phyloP scores from a whole-genome alignment of 2,797 vertebrate species.

The Bradypus variegatus region DNA sequence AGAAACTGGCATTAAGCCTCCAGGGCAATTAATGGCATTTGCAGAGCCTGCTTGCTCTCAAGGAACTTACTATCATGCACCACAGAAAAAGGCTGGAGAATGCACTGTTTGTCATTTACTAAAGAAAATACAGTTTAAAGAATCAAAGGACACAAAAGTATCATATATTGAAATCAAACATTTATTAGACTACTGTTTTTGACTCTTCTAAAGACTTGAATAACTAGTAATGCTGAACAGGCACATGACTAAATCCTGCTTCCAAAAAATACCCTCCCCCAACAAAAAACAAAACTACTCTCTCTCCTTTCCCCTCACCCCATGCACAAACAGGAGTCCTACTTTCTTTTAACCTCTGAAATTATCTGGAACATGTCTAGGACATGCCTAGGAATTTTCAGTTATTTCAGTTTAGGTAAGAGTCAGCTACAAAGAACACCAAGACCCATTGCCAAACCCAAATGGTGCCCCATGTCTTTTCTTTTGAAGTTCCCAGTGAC shows the following conservation, averaged over 20 bases:
- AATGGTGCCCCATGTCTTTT: not conserved
- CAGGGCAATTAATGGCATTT: not conserved
- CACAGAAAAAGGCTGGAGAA: not conserved
- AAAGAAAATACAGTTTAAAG: not conserved
- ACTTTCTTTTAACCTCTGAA: not conserved
- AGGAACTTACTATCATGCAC: slow-evolving; percentile 36
- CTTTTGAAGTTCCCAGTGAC: not conserved
- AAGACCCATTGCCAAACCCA: not conserved
- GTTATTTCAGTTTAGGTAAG: not conserved
- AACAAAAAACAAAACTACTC: not conserved
- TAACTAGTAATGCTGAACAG: not conserved
- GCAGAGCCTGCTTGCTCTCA: slow-evolving; percentile 40
- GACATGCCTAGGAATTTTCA: not conserved
- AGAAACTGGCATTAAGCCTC: slow-evolving; percentile 2
- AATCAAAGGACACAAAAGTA: slow-evolving; percentile 15
- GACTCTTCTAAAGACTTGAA: not conserved
- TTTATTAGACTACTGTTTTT: not conserved
- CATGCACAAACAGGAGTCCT: not conserved
- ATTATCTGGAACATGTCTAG: not conserved
- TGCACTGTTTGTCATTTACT: not conserved
- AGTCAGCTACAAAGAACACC: not conserved
- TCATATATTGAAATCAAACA: not conserved
- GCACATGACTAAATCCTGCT: not conserved
- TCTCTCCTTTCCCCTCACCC: too few relatives aligned
- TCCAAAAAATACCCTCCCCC: not conserved